Conservation (phyloP, 2,113 vertebrate genomes). For the Gymnorhina tibicen region DNA sequence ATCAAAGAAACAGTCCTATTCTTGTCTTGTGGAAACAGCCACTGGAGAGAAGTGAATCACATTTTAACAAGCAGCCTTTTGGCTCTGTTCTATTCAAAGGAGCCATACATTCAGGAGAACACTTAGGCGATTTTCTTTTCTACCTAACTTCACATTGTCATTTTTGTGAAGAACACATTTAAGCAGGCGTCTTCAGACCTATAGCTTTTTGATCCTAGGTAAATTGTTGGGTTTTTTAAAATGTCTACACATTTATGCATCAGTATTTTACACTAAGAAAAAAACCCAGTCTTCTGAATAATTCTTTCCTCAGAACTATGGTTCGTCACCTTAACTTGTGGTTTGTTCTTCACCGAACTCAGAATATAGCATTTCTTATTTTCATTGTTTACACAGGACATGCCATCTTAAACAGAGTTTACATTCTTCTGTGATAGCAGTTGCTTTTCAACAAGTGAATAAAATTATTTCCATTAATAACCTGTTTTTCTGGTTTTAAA, state of each 20-base stretch:
- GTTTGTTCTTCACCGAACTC: not conserved
- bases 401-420: not conserved
- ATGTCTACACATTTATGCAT: not conserved
- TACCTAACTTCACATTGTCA: not conserved
- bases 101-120: not conserved
- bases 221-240: not conserved
- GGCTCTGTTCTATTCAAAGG: not conserved
- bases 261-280: not conserved
- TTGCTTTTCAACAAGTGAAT: not conserved
- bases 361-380: not conserved
- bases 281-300: not conserved
- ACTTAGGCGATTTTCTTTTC: accelerated
- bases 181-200: not conserved
- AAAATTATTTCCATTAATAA: not conserved
- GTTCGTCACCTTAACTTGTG: not conserved
- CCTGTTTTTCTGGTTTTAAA: not conserved
- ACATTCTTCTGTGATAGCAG: not conserved
- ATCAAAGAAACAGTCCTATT: not conserved
- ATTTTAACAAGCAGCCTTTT: not conserved
- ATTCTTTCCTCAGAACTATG: not conserved
- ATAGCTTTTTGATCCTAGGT: not conserved
- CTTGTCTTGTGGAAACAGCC: not conserved
- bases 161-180: not conserved
- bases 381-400: not conserved
- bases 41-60: not conserved